Base-by-base conservation (phyloP, 2,888 invertebrate genomes). In the Eueremaeus valkanovi region DNA sequence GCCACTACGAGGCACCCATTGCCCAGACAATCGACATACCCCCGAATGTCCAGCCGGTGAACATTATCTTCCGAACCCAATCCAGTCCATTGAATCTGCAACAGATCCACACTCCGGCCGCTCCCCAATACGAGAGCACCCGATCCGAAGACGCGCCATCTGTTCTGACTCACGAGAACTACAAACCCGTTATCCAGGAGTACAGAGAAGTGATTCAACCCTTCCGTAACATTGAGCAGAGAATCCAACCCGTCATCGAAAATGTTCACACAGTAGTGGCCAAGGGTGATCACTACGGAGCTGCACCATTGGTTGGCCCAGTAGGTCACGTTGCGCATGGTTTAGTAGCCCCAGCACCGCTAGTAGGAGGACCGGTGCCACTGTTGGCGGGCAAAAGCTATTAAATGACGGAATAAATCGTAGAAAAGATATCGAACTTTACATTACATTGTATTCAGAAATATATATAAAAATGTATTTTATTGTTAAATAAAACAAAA, bases 121-220 rank as follows among this genome's bases (percentile, higher is more conserved):
- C 40, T 68, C 68, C 68, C 36, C 68, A 68, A 42, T 68, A 24
- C 68, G 21, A 68, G 40, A 40, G 40, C 68, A 40, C 68, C 33
- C 36, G 24, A 24, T 68, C 68, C 6, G 68, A 68, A 68, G 68
- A 68, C 21, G 68, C 31, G 27, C 40, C 68, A n/a, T 42, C 36
- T 21, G 40, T 42, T 3, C 11, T 68, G 24, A 40, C 42, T 11
- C 68, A 68, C 33, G 68, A 68, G 24, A 40, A 24, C 68, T 42
- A 68, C 24, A 68, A 40, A 21, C 68, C 40, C n/a, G 42, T 68
- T 3, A 68, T 68, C 24, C 68, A 68, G 21, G 24, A 68, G 16
- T 68, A 42, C 24, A 16, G 42, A 1, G 68, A 68, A 40, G n/a
- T 21, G 13, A 68, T 68, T 27, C 68, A 68, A 40, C 68, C 68